Percentiles rank a stretch among this genome's conserved stretches.
Conservation (phyloP, 2,113 vertebrate genomes). For the Pelodiscus sinensis region DNA sequence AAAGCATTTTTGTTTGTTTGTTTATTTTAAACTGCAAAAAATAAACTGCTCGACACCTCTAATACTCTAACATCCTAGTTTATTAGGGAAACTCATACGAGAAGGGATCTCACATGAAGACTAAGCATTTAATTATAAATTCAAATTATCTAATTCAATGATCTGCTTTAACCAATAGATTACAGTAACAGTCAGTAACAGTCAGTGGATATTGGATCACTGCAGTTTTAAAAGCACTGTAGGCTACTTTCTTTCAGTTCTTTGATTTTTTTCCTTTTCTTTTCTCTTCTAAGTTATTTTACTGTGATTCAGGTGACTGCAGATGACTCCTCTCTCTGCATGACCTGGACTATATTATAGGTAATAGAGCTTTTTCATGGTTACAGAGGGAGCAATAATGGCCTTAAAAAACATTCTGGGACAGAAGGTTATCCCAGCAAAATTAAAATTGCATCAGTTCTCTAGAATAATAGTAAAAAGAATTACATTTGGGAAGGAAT, state of each 20-base stretch:
- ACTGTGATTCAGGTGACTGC: not conserved
- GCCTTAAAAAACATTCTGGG: not conserved
- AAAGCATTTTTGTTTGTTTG: not conserved
- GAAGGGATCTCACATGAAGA: not conserved
- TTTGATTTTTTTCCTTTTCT: not conserved
- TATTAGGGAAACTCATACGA: not conserved
- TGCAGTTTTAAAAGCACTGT: not conserved
- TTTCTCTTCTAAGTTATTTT: not conserved
- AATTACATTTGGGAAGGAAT: not conserved
- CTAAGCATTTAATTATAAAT: not conserved
- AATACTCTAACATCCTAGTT: not conserved
- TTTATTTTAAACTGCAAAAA: not conserved
- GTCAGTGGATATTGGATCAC: too few species aligned
- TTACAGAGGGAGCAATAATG: accelerated
- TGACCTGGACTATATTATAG: accelerated
- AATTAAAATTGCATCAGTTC: not conserved
- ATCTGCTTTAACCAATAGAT: not conserved
- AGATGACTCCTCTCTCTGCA: not conserved
- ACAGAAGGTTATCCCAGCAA: too few species aligned
- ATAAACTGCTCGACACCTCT: not conserved
- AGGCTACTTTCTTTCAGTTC: not conserved
- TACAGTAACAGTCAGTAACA: not conserved
- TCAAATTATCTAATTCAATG: not conserved
- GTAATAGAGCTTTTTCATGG: accelerated
- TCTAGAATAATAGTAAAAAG: not conserved